phyloP scores from a whole-genome alignment of 2,797 vertebrate genomes.

The Coccyzus lansbergi region DNA sequence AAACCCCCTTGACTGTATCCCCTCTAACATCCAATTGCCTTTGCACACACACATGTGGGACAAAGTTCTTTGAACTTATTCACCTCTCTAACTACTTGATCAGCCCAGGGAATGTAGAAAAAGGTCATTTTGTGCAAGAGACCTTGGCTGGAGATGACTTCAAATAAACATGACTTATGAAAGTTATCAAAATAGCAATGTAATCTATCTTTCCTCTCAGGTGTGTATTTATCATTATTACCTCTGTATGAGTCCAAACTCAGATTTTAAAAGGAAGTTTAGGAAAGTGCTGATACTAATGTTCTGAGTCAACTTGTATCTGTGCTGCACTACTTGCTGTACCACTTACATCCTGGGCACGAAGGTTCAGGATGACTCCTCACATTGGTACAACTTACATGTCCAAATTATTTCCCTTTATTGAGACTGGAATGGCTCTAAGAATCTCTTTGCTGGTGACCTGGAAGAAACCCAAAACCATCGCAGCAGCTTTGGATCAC shows the following conservation, averaged over 20 bases:
- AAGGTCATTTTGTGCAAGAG: neutral
- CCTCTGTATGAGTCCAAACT: neutral
- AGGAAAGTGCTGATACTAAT: neutral
- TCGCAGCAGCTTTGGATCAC: neutral
- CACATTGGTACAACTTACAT: neutral
- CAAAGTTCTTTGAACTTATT: neutral
- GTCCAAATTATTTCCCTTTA: neutral
- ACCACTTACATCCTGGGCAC: neutral
- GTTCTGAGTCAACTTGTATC: neutral
- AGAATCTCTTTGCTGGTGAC: neutral
- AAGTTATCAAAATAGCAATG: neutral
- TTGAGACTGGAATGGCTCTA: neutral
- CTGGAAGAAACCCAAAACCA: neutral
- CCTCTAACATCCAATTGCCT: neutral
- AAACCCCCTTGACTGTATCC: neutral
- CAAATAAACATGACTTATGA: neutral
- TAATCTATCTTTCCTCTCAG: neutral
- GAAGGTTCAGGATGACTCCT: neutral
- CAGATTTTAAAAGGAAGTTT: neutral
- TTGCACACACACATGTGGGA: neutral
- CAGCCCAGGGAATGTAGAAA: neutral
- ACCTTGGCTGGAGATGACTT: neutral
- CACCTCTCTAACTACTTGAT: neutral
- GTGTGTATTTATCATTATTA: neutral
- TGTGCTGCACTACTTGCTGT: neutral